Evolutionary conservation across 2,888 invertebrate genomes (phyloP).

Genomic region (Mongoloraphidia duomilia): DNA sequence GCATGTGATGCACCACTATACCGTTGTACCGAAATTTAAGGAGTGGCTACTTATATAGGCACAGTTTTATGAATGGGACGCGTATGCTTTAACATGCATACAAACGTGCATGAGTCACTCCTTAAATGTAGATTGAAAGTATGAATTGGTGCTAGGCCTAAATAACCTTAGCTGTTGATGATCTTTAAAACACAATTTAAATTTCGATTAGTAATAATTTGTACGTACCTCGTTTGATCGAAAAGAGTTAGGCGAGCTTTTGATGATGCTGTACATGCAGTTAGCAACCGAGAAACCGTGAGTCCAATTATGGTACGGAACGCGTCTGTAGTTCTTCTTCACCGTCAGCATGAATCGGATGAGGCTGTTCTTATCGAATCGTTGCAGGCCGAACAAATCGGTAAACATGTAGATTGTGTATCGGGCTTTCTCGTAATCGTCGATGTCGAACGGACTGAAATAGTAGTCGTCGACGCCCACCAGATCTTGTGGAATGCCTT

Average conservation of each 20-base stretch:
- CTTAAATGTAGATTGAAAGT: too few species aligned
- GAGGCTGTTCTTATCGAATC: conserved; percentile 53
- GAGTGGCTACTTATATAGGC: too few species aligned
- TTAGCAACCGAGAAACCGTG: conserved; percentile 82
- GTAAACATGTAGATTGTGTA: conserved; percentile 60
- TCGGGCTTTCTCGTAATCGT: conserved; percentile 56
- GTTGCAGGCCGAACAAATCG: conserved; percentile 46
- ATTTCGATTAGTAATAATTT: too few species aligned
- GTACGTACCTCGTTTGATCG: conserved; percentile 40
- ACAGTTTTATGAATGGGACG: too few species aligned
- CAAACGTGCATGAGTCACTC: too few species aligned
- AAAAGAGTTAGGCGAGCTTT: conserved; percentile 39
- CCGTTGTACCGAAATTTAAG: too few species aligned
- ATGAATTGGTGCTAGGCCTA: too few species aligned
- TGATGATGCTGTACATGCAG: conserved; percentile 62
- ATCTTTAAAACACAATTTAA: too few species aligned
- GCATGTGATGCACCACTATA: too few species aligned
- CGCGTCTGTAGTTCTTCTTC: conserved; percentile 68
- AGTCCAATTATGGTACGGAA: conserved; percentile 80
- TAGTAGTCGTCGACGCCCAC: conserved; percentile 42
- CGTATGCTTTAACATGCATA: too few species aligned
- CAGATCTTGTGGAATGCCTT: conserved; percentile 19
- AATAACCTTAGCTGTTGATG: too few species aligned
- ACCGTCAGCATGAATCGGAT: conserved; percentile 66
- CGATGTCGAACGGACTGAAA: conserved; percentile 56